Evolutionary conservation across 2,888 invertebrate genomes (phyloP), one percentile per base, ranked within the genome.

Genomic region (Calameuta idolon): DNA sequence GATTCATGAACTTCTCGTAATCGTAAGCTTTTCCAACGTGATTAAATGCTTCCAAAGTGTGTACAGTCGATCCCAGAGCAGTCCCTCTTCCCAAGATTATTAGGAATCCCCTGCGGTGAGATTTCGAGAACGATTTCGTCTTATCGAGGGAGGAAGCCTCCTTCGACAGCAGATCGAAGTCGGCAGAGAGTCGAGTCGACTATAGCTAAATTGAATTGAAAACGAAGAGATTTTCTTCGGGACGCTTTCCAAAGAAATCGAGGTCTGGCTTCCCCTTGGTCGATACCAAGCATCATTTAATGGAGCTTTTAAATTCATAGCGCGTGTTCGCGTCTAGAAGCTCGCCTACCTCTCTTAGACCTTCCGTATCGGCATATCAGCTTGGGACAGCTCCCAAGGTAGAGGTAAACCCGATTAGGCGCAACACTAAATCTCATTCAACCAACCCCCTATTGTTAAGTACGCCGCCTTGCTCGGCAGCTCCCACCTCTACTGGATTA

Each of bases 331-430:
- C 34, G 35, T 23, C 74, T 74, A n/a, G 74, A 34, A 5, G 37
- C 31, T 40, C 74, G 34, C 4, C 30, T 34, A n/a, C 74, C 74
- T 34, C 74, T n/a, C 37, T 74, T 11, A 35, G 34, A 35, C 34
- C 74, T 40, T 34, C n/a, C 73, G 69, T 81, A 80, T 78, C 69
- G 80, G 75, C 80, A 77, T 84, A 84, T 81, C 83, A 81, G 82
- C 77, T 55, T 69, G 81, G 78, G 79, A 80, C 85, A 83, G 81
- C 80, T 76, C 79, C 76, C 80, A 79, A 79, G 80, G 80, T 79
- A 76, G 78, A 81, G 80, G 82, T 81, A 84, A 84, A 84, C 82
- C 81, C 85, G 87, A 87, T 87, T 86, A 87, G 83, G 80, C 80
- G 81, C 79, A 76, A 55, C 81, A 81, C 83, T 87, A 82, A 84